phyloP scores from a whole-genome alignment of 2,113 vertebrate genomes.

The Bujurquina vittata region DNA sequence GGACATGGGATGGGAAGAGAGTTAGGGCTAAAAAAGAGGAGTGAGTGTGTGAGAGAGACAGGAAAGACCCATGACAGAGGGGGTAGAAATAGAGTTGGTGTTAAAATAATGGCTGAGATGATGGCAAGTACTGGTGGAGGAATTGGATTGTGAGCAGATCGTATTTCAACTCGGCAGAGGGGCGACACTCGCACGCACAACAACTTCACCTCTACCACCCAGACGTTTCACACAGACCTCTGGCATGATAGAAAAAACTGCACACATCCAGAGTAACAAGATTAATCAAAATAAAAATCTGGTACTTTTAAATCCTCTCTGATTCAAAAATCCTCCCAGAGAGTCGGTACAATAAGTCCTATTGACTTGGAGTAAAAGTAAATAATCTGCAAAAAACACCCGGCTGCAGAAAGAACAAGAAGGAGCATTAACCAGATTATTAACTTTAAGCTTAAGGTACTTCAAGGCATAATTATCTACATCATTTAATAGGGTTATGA shows the following conservation, averaged over 20 bases:
- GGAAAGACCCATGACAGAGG: constrained; percentile 23
- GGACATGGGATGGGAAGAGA: not conserved
- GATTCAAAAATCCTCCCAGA: not conserved
- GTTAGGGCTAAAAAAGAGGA: not conserved
- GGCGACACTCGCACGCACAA: not conserved
- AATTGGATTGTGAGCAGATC: constrained; percentile 64
- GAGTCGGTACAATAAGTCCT: not conserved
- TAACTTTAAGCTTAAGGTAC: not conserved
- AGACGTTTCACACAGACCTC: not conserved
- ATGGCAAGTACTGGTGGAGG: constrained; percentile 59
- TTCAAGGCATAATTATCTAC: not conserved
- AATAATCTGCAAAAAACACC: not conserved
- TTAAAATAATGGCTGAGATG: constrained; percentile 66
- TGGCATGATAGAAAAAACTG: not conserved
- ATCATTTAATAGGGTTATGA: not conserved
- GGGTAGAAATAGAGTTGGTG: constrained; percentile 12
- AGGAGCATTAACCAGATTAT: not conserved
- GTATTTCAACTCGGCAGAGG: constrained; percentile 54
- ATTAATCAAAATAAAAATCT: not conserved
- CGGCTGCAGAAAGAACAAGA: not conserved
- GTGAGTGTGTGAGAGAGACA: not conserved
- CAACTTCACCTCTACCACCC: too few relatives aligned
- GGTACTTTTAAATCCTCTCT: not conserved
- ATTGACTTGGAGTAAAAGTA: not conserved
- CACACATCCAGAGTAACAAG: not conserved